phyloP scores from a whole-genome alignment of 30 jellyfish, hydroid and myxozoan genomes.

The Hydractinia echinata region DNA sequence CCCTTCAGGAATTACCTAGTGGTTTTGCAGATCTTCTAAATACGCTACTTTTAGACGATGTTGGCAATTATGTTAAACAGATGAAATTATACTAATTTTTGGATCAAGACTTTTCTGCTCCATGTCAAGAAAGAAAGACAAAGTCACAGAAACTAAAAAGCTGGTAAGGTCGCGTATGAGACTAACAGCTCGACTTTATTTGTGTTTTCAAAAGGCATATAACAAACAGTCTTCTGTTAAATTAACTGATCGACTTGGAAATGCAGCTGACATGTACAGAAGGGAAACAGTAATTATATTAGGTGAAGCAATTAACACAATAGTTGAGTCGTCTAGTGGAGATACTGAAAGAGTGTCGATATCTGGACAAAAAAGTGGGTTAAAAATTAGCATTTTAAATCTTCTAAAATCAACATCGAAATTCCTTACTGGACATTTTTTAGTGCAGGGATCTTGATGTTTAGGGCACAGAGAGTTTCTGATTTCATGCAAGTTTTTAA shows the following conservation, averaged over 20 bases:
- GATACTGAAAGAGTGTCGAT: background rate
- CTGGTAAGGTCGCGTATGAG: background rate
- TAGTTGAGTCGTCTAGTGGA: too few species aligned
- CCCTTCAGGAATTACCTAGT: background rate
- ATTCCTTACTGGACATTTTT: constrained; percentile 21
- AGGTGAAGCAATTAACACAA: background rate
- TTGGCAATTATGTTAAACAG: constrained; percentile 1
- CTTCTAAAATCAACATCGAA: constrained; percentile 10
- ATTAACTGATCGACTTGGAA: background rate
- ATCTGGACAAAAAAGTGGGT: constrained; percentile 27
- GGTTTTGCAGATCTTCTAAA: background rate
- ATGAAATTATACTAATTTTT: too few species aligned
- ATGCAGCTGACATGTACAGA: background rate
- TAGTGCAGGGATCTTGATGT: background rate
- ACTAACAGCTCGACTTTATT: background rate
- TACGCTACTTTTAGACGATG: background rate
- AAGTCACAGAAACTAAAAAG: background rate
- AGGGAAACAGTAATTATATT: background rate
- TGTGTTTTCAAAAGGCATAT: background rate
- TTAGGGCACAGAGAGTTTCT: constrained; percentile 17
- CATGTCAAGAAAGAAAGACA: background rate
- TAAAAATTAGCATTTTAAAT: constrained; percentile 17
- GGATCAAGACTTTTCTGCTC: background rate
- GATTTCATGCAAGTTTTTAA: constrained; percentile 8
- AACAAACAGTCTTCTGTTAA: background rate